Base-by-base conservation (phyloP, 2,888 invertebrate genomes). In the Euzophera pinguis region DNA sequence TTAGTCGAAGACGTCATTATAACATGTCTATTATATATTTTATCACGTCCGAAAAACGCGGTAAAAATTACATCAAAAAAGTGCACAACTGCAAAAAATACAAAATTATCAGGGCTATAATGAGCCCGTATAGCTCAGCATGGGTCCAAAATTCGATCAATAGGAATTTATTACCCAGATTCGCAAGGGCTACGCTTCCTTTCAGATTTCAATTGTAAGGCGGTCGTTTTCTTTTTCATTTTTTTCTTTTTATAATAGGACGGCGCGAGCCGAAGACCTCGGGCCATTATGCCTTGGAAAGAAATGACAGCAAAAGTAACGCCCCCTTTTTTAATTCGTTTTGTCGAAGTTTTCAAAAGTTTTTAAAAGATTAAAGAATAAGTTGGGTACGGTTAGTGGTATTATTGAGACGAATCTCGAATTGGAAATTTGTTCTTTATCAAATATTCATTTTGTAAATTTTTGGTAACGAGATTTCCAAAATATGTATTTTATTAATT, bases 101-200 rank as follows among this genome's bases (percentile, higher is more conserved):
- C 42, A 64, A 84, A 84, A 85, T 84, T 78, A 82, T 81, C 62
- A 72, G 58, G 63, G 65, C 62, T 75, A 90, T 90, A 90, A 90
- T 90, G 84, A 85, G 82, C 90, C 90, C 90, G 79, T 85, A 90
- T 90, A 72, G 73, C 86, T 35, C 88, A 86, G 90, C 90, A 81
- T 84, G 89, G 80, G 85, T 85, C 88, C 88, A 70, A 84, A 86
- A 84, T 85, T 84, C 84, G 81, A 89, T 89, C 88, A 88, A 88
- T 78, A 81, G 75, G 74, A 87, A 87, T 90, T 88, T 90, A 89
- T 90, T 89, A 82, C 80, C 84, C 78, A 81, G 77, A 88, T 90
- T 89, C 78, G 89, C 88, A 77, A 82, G 84, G 86, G 85, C 73
- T 76, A 79, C 81, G 82, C 78, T 81, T 82, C 79, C 73, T 81